phyloP scores from a whole-genome alignment of 2,888 invertebrate genomes.

The Muschampia plurimacula region DNA sequence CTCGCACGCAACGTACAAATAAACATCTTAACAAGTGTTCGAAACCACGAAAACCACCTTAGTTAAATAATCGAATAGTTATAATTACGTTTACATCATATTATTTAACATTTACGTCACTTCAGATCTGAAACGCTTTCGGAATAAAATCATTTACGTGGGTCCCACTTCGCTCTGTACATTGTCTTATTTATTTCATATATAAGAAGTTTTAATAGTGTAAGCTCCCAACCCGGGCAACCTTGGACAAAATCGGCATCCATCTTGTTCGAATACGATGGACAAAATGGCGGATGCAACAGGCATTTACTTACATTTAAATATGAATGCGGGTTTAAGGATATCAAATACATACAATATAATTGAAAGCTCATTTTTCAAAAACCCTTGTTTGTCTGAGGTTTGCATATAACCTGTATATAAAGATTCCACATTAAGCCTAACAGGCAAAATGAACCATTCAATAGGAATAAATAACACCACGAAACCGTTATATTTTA shows the following conservation, averaged over 20 bases:
- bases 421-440: conserved; percentile 49
- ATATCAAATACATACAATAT: conserved; percentile 62
- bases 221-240: conserved; percentile 38
- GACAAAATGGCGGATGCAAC: conserved; percentile 49
- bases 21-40: conserved; percentile 61
- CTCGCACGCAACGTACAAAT: conserved; percentile 54
- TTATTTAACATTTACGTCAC: conserved; percentile 27
- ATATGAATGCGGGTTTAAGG: conserved; percentile 47
- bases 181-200: conserved; percentile 37
- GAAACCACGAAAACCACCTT: conserved; percentile 71
- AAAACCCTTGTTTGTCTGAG: conserved; percentile 76
- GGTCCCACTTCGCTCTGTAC: conserved; percentile 67
- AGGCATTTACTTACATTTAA: conserved; percentile 48
- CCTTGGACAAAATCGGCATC: conserved; percentile 44
- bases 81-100: conserved; percentile 9
- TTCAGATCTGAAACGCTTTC: conserved; percentile 43
- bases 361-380: conserved; percentile 79
- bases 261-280: conserved; percentile 52
- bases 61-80: conserved; percentile 31
- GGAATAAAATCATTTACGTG: conserved; percentile 56
- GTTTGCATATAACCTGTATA: conserved; percentile 55
- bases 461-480: conserved; percentile 45
- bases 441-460: conserved; percentile 51
- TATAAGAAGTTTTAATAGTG: conserved; percentile 28
- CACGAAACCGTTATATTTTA: conserved; percentile 43